phyloP scores from a whole-genome alignment of 2,797 vertebrate species.

The Benthosema pterotum region DNA sequence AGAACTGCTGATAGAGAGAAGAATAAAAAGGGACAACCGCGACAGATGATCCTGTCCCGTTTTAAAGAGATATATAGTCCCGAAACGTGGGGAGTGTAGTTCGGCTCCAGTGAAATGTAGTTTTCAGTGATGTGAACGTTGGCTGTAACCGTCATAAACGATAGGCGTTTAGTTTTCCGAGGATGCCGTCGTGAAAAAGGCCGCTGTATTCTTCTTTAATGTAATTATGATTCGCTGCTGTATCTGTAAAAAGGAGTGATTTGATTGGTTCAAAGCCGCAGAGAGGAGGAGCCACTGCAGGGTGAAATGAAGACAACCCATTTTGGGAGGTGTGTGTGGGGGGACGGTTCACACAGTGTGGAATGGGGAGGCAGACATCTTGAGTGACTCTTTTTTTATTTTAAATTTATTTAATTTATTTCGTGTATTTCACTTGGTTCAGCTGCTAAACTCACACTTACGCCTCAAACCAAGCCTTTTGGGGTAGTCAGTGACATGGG shows the following conservation, averaged over 20 bases:
- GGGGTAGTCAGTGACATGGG: constrained; percentile 56
- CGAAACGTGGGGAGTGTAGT: constrained; percentile 48
- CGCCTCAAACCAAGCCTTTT: constrained; percentile 65
- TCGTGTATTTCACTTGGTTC: constrained; percentile 50
- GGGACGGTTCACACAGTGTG: constrained; percentile 34
- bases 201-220: constrained; percentile 38
- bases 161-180: constrained; percentile 35
- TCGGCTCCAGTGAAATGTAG: constrained; percentile 64
- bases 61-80: constrained; percentile 42
- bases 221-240: constrained; percentile 56
- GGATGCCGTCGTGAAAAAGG: constrained; percentile 39
- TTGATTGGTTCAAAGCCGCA: constrained; percentile 8
- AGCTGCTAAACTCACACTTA: constrained; percentile 72
- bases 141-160: constrained; percentile 60
- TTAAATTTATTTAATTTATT: constrained; percentile 41
- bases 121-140: constrained; percentile 70
- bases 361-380: constrained; percentile 11
- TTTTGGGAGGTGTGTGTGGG: constrained; percentile 15
- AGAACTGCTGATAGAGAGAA: constrained; percentile 49
- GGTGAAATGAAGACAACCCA: constrained; percentile 83
- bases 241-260: constrained; percentile 30
- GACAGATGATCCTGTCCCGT: constrained; percentile 40
- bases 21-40: constrained; percentile 37
- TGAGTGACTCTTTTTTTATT: constrained; percentile 29
- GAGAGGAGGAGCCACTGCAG: constrained; percentile 31